phyloP scores from a whole-genome alignment of 2,888 invertebrate species.

The Odontocolon sp. region DNA sequence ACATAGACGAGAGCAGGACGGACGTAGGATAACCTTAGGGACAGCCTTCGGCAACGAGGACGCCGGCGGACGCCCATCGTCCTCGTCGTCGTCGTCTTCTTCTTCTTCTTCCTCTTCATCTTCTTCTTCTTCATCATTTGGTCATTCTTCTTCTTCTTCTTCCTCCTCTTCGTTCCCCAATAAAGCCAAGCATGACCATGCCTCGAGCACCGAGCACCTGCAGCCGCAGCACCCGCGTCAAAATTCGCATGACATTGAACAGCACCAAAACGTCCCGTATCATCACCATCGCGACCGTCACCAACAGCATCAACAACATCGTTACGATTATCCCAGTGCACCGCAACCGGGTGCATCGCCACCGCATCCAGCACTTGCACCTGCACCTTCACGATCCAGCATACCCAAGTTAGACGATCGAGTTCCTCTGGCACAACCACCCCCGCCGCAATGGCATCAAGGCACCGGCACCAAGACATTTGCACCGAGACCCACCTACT shows the following conservation, averaged over 20 bases:
- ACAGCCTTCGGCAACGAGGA: conserved; percentile 55
- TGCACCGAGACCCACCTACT: conserved; percentile 79
- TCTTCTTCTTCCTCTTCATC: conserved; percentile 47
- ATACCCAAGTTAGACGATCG: conserved; percentile 74
- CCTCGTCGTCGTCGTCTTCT: conserved; percentile 57
- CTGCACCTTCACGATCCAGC: conserved; percentile 75
- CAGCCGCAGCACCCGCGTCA: conserved; percentile 74
- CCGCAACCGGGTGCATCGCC: conserved; percentile 36
- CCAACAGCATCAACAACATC: conserved; percentile 43
- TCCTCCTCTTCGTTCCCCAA: conserved; percentile 29
- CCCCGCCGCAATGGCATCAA: conserved; percentile 66
- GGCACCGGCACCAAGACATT: conserved; percentile 78
- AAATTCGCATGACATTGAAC: conserved; percentile 73
- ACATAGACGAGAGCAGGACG: conserved; percentile 56
- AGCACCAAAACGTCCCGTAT: conserved; percentile 67
- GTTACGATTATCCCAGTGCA: conserved; percentile 56
- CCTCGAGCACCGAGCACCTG: conserved; percentile 74
- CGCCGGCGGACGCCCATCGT: conserved; percentile 36
- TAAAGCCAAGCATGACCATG: conserved; percentile 76
- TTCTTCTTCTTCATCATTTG: conserved; percentile 69
- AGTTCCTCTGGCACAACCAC: conserved; percentile 64
- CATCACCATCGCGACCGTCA: conserved; percentile 64
- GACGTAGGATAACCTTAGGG: conserved; percentile 54
- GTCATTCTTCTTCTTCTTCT: conserved; percentile 72
- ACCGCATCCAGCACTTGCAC: conserved; percentile 64